These are phyloP conservation scores for Leptinotarsa rubiginosa DNA, from an alignment of 2,888 invertebrate species.

Conservation along the genomic window DNA sequence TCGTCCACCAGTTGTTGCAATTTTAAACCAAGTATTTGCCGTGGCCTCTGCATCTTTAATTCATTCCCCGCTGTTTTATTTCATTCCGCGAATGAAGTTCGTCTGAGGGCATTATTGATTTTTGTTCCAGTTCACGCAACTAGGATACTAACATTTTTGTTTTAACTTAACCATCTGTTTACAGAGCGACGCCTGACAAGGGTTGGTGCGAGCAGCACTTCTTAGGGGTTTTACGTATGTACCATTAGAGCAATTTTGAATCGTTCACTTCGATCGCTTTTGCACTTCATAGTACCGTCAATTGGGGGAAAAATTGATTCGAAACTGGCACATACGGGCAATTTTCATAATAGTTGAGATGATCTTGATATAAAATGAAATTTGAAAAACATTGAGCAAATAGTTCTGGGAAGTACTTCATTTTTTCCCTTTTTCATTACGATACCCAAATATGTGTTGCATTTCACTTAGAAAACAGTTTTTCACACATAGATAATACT, in stretches of 20 bases:
- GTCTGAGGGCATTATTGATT: neutral
- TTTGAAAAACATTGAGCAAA: too few species aligned
- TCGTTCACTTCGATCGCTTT: slow-evolving; percentile 14
- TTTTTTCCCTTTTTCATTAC: too few species aligned
- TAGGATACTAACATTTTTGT: slow-evolving; percentile 5
- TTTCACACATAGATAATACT: too few species aligned
- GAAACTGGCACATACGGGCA: neutral
- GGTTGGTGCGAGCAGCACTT: slow-evolving; percentile 85
- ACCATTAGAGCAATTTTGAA: slow-evolving; percentile 26
- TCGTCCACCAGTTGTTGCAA: neutral
- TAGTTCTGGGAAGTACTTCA: too few species aligned
- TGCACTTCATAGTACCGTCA: neutral
- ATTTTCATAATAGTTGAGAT: too few species aligned
- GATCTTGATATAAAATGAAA: too few species aligned
- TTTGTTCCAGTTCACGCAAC: neutral
- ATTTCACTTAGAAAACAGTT: too few species aligned
- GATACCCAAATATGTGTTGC: too few species aligned
- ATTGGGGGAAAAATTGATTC: neutral
- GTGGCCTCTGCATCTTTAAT: neutral
- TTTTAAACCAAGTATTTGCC: neutral
- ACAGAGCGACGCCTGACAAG: slow-evolving; percentile 94
- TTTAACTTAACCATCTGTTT: slow-evolving; percentile 67
- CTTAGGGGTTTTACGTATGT: slow-evolving; percentile 69
- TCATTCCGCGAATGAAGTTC: neutral
- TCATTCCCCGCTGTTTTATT: slow-evolving; percentile 1